phyloP scores from a whole-genome alignment of 2,888 invertebrate species.

The Physocephala rufipes region DNA sequence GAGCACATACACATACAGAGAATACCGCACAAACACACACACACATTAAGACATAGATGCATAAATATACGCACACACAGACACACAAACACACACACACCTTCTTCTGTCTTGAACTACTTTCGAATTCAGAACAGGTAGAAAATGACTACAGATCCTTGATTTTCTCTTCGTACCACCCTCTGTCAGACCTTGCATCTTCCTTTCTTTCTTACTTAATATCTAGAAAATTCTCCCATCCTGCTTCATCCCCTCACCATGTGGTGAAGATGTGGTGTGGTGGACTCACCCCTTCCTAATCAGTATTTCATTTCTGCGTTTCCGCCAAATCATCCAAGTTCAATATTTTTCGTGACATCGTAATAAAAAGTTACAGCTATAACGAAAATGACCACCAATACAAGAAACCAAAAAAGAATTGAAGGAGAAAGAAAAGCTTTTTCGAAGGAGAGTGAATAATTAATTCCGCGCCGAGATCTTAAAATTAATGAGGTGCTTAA shows the following conservation, averaged over 20 bases:
- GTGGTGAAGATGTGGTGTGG: too few relatives aligned
- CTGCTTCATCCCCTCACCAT: too few relatives aligned
- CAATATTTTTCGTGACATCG: slow-evolving; percentile 31
- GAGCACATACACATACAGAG: too few relatives aligned
- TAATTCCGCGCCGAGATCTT: slow-evolving; percentile 9
- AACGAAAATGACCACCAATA: not conserved
- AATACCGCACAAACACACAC: too few relatives aligned
- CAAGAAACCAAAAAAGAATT: not conserved
- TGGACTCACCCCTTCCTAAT: too few relatives aligned
- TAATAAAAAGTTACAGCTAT: slow-evolving; percentile 12
- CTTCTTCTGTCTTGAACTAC: not conserved
- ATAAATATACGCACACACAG: too few relatives aligned
- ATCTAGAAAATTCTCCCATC: too few relatives aligned
- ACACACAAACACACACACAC: too few relatives aligned
- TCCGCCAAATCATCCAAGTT: slow-evolving; percentile 4
- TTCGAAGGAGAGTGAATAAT: slow-evolving; percentile 18
- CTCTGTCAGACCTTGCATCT: not conserved
- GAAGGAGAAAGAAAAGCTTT: not conserved
- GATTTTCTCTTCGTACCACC: slow-evolving; percentile 6
- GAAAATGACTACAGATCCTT: slow-evolving; percentile 16
- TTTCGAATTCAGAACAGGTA: slow-evolving; percentile 24
- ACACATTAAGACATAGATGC: too few relatives aligned
- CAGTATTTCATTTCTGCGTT: not conserved
- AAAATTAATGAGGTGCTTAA: slow-evolving; percentile 31
- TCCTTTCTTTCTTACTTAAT: slow-evolving; percentile 8